Evolutionary conservation across 2,797 vertebrate genomes (phyloP).

Genomic region (Anas bahamensis): DNA sequence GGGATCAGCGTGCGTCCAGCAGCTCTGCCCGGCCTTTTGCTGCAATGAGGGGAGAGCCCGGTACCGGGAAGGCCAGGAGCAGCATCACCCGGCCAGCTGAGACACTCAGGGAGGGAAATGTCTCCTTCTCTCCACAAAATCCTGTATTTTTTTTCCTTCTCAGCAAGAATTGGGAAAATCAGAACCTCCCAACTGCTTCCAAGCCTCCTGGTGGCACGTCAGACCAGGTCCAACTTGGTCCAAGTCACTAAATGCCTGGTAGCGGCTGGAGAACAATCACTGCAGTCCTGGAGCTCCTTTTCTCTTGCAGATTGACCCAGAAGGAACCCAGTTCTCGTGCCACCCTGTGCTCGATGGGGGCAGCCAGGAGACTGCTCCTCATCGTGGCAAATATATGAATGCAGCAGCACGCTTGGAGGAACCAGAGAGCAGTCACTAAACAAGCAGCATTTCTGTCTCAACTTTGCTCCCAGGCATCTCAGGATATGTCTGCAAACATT

Average conservation of each 20-base stretch:
- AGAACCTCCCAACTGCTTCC: neutral
- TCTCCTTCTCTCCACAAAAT: neutral
- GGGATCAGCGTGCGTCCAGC: conserved; percentile 26
- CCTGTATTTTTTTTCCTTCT: neutral
- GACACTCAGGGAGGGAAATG: neutral
- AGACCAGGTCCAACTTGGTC: neutral
- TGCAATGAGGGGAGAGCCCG: neutral
- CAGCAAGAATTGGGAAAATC: neutral
- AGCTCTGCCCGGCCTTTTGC: conserved; percentile 4
- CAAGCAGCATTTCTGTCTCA: neutral
- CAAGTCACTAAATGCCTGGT: neutral
- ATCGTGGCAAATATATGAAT: neutral
- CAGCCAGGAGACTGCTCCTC: neutral
- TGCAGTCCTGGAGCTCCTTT: neutral
- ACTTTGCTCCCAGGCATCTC: conserved; percentile 27
- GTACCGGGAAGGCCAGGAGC: neutral
- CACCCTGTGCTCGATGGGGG: neutral
- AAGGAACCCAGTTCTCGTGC: neutral
- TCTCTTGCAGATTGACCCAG: neutral
- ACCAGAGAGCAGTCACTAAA: neutral
- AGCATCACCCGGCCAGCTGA: neutral
- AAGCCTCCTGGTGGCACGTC: neutral
- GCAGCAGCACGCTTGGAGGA: neutral
- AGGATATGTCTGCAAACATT: conserved; percentile 19
- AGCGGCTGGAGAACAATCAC: neutral